phyloP scores from a whole-genome alignment of 2,113 vertebrate species.

The Stigmatopora nigra region DNA sequence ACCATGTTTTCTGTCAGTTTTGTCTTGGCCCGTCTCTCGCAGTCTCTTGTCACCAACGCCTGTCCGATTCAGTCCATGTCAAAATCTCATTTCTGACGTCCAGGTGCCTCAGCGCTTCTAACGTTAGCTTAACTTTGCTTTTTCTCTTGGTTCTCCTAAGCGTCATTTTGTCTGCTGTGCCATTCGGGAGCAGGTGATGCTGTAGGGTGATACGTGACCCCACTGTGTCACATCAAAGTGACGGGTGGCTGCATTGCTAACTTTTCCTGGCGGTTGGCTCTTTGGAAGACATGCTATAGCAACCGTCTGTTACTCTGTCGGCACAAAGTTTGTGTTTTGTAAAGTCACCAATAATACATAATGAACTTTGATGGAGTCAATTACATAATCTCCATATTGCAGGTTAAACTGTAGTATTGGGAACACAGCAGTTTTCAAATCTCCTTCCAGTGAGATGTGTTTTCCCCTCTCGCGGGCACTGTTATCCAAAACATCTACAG shows the following conservation, averaged over 20 bases:
- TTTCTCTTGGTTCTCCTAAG: constrained; percentile 29
- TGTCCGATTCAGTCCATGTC: constrained; percentile 6
- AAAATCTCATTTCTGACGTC: constrained; percentile 18
- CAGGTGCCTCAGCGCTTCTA: constrained; percentile 34
- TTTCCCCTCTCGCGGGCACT: background rate
- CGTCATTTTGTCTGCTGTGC: constrained; percentile 47
- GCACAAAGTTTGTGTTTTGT: background rate
- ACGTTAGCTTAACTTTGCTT: constrained; percentile 40
- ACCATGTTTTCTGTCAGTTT: constrained; percentile 15
- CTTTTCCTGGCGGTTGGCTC: constrained; percentile 38
- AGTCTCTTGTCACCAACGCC: constrained; percentile 9
- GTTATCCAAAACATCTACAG: constrained; percentile 10
- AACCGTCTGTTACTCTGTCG: background rate
- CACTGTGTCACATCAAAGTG: constrained; percentile 49
- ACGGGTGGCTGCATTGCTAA: constrained; percentile 8
- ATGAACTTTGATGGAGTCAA: background rate
- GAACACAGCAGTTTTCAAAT: background rate
- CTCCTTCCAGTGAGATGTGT: background rate
- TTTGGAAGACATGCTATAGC: background rate
- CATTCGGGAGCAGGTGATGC: constrained; percentile 54
- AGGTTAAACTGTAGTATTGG: background rate
- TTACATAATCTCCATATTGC: background rate
- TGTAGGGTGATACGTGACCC: constrained; percentile 45
- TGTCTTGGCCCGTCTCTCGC: constrained; percentile 5
- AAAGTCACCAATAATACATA: background rate